phyloP scores from a whole-genome alignment of 2,888 invertebrate species.

The Oscheius onirici region DNA sequence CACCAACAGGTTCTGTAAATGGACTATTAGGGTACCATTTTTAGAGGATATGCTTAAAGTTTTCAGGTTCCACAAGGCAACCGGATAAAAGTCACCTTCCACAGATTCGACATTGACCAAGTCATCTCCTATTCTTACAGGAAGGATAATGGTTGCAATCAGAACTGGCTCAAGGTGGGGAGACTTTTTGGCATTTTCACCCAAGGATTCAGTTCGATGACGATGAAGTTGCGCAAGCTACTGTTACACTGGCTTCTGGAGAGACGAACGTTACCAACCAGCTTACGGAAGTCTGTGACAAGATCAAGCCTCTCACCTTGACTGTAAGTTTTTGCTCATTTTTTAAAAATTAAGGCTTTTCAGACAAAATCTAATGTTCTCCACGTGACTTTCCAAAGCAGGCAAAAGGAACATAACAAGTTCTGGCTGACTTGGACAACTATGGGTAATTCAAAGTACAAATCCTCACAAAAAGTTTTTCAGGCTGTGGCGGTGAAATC shows the following conservation, averaged over 20 bases:
- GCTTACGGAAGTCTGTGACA: constrained; percentile 37
- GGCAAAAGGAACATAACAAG: constrained; percentile 52
- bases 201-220: constrained; percentile 40
- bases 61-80: constrained; percentile 60
- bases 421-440: constrained; percentile 69
- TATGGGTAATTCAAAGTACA: constrained; percentile 39
- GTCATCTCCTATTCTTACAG: neutral
- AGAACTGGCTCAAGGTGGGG: constrained; percentile 1
- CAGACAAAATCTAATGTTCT: constrained; percentile 47
- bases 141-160: neutral
- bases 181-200: neutral
- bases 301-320: constrained; percentile 20
- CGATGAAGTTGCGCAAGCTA: constrained; percentile 40
- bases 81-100: constrained; percentile 55
- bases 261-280: constrained; percentile 36
- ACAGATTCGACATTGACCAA: constrained; percentile 50
- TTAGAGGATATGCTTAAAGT: neutral
- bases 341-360: constrained; percentile 12
- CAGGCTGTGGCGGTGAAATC: constrained; percentile 63
- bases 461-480: neutral
- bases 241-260: constrained; percentile 26
- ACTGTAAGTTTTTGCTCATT: constrained; percentile 22
- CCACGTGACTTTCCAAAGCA: constrained; percentile 49
- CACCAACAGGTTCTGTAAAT: constrained; percentile 40
- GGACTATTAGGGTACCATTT: constrained; percentile 42